Evolutionary conservation across 2,113 vertebrate genomes (phyloP), one percentile per base, ranked within the genome.

Genomic region (Poecilia latipinna): DNA sequence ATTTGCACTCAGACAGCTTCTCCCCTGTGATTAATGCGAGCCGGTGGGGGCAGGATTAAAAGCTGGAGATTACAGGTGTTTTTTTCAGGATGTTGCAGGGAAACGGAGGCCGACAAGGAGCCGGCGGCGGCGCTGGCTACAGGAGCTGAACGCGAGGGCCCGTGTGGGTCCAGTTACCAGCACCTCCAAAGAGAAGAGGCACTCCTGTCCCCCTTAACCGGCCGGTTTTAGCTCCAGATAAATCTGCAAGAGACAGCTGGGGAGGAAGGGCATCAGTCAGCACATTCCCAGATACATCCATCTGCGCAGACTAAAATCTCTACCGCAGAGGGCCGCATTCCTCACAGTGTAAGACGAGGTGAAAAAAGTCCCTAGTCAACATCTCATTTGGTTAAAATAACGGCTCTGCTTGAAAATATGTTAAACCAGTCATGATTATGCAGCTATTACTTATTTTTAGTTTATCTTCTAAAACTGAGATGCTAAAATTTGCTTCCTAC

Each of bases 201-300:
- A 44, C 87, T 84, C 85, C 89, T 83, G 72, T 78, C 81, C 83
- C 79, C 78, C 29, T 61, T n/a, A 68, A 63, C 68, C 77, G 29
- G 90, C 86, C 90, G 44, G 85, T 91, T 93, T 91, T 92, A 93
- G 92, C 89, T 87, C 79, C 82, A 88, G 88, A 93, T 93, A 93
- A 92, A 92, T 93, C 90, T 93, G 68, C 31, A 86, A 79, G 78
- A 77, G 84, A 92, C 89, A 93, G 90, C 91, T 93, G 89, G 76
- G 78, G 54, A 90, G 88, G 81, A 84, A 88, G 84, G 87, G 66
- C 88, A 84, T 89, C 75, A 83, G 88, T 93, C 84, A 92, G 91
- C 90, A 91, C 90, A 93, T 92, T 92, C 89, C 78, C 80, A 87
- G 79, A 85, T 68, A 72, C 79, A 89, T 83, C 82, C 70, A 90